A percentile compares a stretch with the other conserved stretches of the same genome.
phyloP scores from a whole-genome alignment of 1,140 invertebrate species.

The Rhynchophorus ferrugineus region DNA sequence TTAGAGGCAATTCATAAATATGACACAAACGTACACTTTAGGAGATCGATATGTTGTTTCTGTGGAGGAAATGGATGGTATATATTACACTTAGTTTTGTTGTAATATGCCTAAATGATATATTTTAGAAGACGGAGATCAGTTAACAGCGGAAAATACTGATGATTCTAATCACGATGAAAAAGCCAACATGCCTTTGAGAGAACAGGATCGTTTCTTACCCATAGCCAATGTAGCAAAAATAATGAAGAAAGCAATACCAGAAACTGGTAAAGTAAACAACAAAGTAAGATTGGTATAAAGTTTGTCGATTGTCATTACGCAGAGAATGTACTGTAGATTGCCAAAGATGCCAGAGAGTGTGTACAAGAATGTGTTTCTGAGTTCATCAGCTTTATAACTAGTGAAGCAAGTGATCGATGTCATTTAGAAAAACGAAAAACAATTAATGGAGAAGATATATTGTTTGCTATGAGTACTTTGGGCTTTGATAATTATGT shows the following conservation, averaged over 20 bases:
- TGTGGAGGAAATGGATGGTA: constrained; percentile 34
- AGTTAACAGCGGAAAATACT: constrained; percentile 55
- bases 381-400: constrained; percentile 99
- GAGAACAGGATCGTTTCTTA: constrained; percentile 91
- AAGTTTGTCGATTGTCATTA: not conserved
- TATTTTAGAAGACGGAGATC: constrained; percentile 31
- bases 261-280: constrained; percentile 85
- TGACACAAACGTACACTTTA: constrained; percentile 27
- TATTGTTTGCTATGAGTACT: constrained; percentile 92
- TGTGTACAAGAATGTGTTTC: constrained; percentile 99
- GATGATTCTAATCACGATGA: constrained; percentile 63
- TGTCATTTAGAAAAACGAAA: constrained; percentile 98
- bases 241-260: constrained; percentile 98
- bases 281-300: constrained; percentile 29
- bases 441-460: constrained; percentile 98
- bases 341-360: constrained; percentile 98
- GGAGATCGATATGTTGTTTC: constrained; percentile 33
- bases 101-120: too few species aligned
- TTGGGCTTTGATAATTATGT: constrained; percentile 98
- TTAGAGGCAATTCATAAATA: too few species aligned
- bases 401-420: constrained; percentile 93
- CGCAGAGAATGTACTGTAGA: constrained; percentile 49
- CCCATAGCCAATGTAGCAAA: constrained; percentile 98
- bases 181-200: constrained; percentile 48
- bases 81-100: constrained; percentile 4